Base-by-base conservation (phyloP, 2,113 vertebrate genomes). In the Entosphenus tridentatus region DNA sequence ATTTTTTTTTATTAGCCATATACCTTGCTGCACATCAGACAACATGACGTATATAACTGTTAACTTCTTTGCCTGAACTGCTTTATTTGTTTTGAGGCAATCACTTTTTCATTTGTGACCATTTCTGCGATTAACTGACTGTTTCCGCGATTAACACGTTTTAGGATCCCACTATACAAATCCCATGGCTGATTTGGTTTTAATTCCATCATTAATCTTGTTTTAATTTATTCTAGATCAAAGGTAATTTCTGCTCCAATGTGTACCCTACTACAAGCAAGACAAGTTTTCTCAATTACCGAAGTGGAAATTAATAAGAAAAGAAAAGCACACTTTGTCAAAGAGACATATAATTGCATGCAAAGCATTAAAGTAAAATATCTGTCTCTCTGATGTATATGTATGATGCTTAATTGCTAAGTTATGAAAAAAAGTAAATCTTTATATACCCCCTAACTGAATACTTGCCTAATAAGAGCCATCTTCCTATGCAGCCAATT, bases 321-420 rank as follows among this genome's bases (percentile, higher is more conserved):
- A n/a, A n/a, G 62, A 65, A 16, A 65, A 65, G 62, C 62, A 16
- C 62, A 65, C 62, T 65, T 65, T 65, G 62, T 65, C 62, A 65
- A 65, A 65, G 62, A 65, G 62, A 65, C 62, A 11, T 65, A 65
- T 65, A 65, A 65, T 65, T 65, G 62, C 62, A 65, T 65, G 62
- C 62, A 65, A 65, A 21, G 62, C 58, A 65, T 65, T 65, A 9
- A 65, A 65, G 62, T 11, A 65, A 65, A 16, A 65, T 65, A 65
- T 65, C n/a, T 65, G n/a, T 16, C 62, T 65, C 62, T 18, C 21
- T 65, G 62, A 65, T 65, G 62, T 65, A 11, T 11, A 65, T 18
- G 10, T 18, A 11, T 9, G 21, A 65, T 11, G n/a, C n/a, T 65
- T 65, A 8, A 65, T 65, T 65, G 21, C 10, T 2, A 65, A 21